These are phyloP conservation scores for Pseudolaguvia tuberculata DNA, from an alignment of 2,113 vertebrate genomes.

Conservation along the genomic window DNA sequence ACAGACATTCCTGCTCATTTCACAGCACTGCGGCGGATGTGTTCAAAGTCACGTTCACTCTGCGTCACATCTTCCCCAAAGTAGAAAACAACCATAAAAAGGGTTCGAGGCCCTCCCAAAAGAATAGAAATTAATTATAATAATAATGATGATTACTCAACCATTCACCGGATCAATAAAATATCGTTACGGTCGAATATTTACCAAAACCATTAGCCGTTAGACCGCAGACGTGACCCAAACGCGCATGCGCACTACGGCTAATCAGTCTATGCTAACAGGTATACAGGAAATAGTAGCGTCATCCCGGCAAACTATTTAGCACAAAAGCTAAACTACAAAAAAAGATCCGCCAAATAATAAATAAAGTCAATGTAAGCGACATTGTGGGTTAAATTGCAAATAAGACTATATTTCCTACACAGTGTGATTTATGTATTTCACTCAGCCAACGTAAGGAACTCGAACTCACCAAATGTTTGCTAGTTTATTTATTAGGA, in stretches of 20 bases:
- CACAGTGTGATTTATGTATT: too few species aligned
- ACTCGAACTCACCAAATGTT: neutral
- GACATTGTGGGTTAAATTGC: neutral
- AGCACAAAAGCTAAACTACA: too few species aligned
- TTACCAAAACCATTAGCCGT: neutral
- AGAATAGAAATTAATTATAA: too few species aligned
- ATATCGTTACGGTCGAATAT: too few species aligned
- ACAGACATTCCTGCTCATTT: neutral
- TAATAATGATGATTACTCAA: too few species aligned
- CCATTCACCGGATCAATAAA: too few species aligned
- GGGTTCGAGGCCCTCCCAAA: too few species aligned
- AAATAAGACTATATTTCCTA: neutral
- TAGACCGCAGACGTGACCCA: neutral
- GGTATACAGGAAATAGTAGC: too few species aligned
- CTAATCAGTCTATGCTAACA: conserved; percentile 17
- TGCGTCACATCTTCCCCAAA: conserved; percentile 71
- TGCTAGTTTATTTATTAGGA: neutral
- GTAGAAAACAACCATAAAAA: conserved; percentile 45
- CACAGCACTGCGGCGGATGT: conserved; percentile 50
- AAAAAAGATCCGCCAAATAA: too few species aligned
- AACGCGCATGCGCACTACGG: neutral
- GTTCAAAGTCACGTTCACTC: conserved; percentile 63
- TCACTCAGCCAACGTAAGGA: neutral
- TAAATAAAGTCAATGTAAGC: neutral
- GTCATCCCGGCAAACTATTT: neutral